Evolutionary conservation across 1,140 invertebrate genomes (phyloP), one percentile per base, ranked within the genome.

Genomic region (Pseudomyrmex sp.): DNA sequence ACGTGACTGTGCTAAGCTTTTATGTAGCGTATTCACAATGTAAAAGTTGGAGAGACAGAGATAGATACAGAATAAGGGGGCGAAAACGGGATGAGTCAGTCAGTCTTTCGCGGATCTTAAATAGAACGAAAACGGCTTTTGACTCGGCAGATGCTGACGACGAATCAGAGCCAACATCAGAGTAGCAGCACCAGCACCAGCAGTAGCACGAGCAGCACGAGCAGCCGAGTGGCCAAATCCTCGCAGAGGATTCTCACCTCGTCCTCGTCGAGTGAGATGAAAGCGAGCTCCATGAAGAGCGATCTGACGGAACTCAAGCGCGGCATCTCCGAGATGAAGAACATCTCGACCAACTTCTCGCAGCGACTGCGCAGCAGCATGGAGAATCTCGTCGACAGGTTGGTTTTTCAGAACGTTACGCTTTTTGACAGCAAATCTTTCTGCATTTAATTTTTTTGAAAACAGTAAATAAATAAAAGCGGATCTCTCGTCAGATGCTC

Each of bases 301-400:
- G 95, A 95, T 85, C 91, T 95, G 2, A 95, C 94, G 56, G 95
- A 96, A 88, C 91, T 95, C 18, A 94, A 95, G 74, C 94, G 95
- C 15, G 94, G 95, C 70, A 95, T 95, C 87, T 95, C 95, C 0
- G 95, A 95, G 89, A 95, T 96, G 95, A 95, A 95, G 90, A 95
- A 95, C 70, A 93, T 95, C 18, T 95, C 94, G 1, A 92, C 91
- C 0, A 94, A 94, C n/a, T 94, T 94, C 82, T 93, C 92, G 5
- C 92, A 93, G 68, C 85, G 93, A 35, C 74, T 94, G 12, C 88
- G 93, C 1, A 94, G 73, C 84, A 94, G 93, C 85, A 92, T 94
- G 93, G 93, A 94, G 87, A 94, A 93, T 76, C 90, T 94, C 52
- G 93, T 94, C 35, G 93, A 94, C 83, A 93, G 93, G 93, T 94